phyloP scores from a whole-genome alignment of 2,888 invertebrate species.

The Linyphia triangularis region DNA sequence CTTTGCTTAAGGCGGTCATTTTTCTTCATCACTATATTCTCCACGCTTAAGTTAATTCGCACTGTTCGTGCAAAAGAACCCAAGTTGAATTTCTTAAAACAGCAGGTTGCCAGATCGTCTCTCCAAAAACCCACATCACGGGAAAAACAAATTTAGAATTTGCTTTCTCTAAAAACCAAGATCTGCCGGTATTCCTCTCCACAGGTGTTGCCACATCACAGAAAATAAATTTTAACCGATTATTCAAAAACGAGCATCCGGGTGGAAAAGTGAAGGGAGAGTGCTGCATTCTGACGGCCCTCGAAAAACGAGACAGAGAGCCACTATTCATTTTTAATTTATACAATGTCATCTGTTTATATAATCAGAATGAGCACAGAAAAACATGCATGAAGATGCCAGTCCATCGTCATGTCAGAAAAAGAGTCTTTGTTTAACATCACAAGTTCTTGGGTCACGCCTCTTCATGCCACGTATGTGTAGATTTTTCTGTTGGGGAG shows the following conservation, averaged over 20 bases:
- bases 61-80: no score
- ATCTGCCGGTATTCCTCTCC: no score
- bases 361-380: constrained; percentile 39
- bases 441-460: constrained; percentile 18
- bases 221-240: no score
- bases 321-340: constrained; percentile 43
- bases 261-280: not conserved
- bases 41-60: no score
- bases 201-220: no score
- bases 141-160: no score
- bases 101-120: no score
- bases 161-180: no score
- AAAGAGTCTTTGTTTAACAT: constrained; percentile 51
- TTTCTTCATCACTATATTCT: no score
- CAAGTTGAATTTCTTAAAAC: no score
- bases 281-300: not conserved
- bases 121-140: no score
- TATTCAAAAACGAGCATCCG: not conserved
- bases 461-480: constrained; percentile 71
- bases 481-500: constrained; percentile 73
- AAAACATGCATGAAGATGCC: constrained; percentile 4
- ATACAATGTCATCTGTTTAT: constrained; percentile 27
- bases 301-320: not conserved
- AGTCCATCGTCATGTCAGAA: constrained; percentile 5
- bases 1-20: no score